phyloP scores from a whole-genome alignment of 1,140 invertebrate genomes.

The Yoshiicerus persimilis region DNA sequence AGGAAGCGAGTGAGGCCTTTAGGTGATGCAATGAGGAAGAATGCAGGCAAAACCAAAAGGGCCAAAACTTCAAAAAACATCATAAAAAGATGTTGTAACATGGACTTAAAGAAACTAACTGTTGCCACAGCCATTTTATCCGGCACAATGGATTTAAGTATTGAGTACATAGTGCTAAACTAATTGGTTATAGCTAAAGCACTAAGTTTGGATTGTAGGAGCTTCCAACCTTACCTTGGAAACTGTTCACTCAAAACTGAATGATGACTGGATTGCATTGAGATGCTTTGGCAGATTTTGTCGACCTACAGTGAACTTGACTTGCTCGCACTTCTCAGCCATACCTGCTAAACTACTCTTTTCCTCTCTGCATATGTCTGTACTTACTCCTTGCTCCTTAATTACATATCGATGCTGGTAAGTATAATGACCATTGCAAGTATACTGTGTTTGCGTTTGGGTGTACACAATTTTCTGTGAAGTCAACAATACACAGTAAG shows the following conservation, averaged over 20 bases:
- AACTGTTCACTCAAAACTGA: background rate
- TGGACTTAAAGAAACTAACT: background rate
- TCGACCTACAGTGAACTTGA: background rate
- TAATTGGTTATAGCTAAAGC: background rate
- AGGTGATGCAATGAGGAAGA: background rate
- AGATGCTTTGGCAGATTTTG: too few relatives aligned
- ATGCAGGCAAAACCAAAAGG: background rate
- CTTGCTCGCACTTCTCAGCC: background rate
- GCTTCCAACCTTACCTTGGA: conserved; percentile 1
- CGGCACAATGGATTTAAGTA: background rate
- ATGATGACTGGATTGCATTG: conserved; percentile 3
- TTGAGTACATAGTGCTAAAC: conserved; percentile 9
- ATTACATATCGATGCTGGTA: too few relatives aligned
- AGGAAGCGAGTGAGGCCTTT: background rate
- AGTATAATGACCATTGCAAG: too few relatives aligned
- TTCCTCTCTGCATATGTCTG: background rate
- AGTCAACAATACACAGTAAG: too few relatives aligned
- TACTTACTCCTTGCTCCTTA: too few relatives aligned
- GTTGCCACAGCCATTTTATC: conserved; percentile 20
- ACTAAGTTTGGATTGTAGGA: background rate
- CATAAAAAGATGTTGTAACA: background rate
- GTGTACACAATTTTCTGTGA: too few relatives aligned
- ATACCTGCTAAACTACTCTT: background rate
- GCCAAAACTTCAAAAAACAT: conserved; percentile 23
- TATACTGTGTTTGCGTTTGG: too few relatives aligned